Base-by-base conservation (phyloP, 2,113 vertebrate genomes). In the Bufo gargarizans region DNA sequence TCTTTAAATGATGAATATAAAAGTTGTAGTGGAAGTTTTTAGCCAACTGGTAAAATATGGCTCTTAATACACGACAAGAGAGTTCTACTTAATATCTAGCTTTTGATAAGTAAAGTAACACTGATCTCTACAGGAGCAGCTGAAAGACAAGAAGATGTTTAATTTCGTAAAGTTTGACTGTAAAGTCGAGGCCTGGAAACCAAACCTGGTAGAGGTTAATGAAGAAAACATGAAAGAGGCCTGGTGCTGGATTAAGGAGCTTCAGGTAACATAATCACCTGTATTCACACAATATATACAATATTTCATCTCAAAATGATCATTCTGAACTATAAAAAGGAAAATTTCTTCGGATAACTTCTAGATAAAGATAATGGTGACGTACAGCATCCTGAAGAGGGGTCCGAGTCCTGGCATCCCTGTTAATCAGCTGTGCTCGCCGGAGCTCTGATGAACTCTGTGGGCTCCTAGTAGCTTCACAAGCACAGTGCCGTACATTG, bases 161-260 rank as follows among this genome's bases (percentile, higher is more conserved):
- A 97, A 97, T 90, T 94, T 96, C 71, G 93, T 97, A 91, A 94
- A 94, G 50, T 97, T 96, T 90, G 94, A 94, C 86, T 92, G 92
- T 45, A 92, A 94, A 78, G 95, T 92, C 74, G 91, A 91, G 58
- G 91, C 93, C 0, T 96, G 96, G 96, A 92, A 47, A 90, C 91
- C 93, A 85, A 94, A 93, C 90, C 93, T 97, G 90, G 90, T 89
- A 90, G 94, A 95, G 89, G 92, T 95, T 90, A 94, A 93, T 92
- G 94, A 96, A 90, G 79, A 92, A 53, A 94, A 91, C 91, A 91
- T 96, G 91, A 89, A 94, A 77, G 90, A 93, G 83, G 95, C 94
- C 89, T 91, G 92, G 87, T 90, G 91, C 85, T 97, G 96, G 96
- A 88, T 97, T 89, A 93, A 95, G 92, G 88, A 82, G 12, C 93